These are phyloP conservation scores for Micromesistius poutassou DNA, from an alignment of 2,797 vertebrate species.

Conservation along the genomic window DNA sequence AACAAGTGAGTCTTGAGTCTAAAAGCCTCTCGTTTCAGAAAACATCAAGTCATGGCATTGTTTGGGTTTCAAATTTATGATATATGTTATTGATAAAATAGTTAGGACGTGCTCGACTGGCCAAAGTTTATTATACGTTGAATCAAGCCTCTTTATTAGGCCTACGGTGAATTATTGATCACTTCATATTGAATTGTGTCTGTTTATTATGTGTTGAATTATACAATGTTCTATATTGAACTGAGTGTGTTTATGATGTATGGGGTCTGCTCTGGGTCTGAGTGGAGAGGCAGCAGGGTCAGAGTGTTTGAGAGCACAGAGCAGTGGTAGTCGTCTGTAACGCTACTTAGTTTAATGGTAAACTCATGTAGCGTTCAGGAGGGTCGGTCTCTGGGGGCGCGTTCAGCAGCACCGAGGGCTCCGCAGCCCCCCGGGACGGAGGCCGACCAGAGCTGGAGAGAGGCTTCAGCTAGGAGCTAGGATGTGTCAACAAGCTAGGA, in stretches of 20 bases:
- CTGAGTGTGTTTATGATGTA: slow-evolving; percentile 3
- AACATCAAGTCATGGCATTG: background rate
- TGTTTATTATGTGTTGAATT: background rate
- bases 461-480: background rate
- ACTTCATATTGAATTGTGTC: background rate
- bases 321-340: slow-evolving; percentile 25
- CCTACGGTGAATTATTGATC: background rate
- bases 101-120: background rate
- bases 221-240: background rate
- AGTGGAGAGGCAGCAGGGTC: slow-evolving; percentile 29
- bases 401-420: background rate
- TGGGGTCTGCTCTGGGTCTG: slow-evolving; percentile 22
- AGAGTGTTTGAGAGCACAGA: slow-evolving; percentile 33
- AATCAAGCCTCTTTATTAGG: slow-evolving; percentile 2
- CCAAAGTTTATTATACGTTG: background rate
- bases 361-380: slow-evolving; percentile 48
- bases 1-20: too few species aligned
- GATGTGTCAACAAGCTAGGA: too few species aligned
- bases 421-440: background rate
- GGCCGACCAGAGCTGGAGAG: background rate
- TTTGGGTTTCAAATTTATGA: background rate
- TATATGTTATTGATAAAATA: background rate
- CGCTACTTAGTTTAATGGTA: slow-evolving; percentile 47
- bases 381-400: background rate
- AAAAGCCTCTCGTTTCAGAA: background rate